These are phyloP conservation scores for Oopsacas minuta DNA, from an alignment of 37 sponge, comb jelly and placozoan genomes.

Conservation along the genomic window DNA sequence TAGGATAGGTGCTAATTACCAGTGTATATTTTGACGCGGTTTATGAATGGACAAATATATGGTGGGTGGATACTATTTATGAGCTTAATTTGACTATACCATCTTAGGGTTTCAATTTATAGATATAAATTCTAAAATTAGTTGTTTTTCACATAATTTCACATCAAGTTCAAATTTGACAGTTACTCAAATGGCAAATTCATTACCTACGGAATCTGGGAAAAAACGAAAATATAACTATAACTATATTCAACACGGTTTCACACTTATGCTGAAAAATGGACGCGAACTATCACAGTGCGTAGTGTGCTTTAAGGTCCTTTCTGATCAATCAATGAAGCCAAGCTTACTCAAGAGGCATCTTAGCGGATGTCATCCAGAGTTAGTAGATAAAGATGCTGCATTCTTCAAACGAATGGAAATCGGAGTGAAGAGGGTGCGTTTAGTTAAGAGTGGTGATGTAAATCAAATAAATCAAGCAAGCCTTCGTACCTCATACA, in stretches of 20 bases:
- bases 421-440: slow-evolving; percentile 11
- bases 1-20: slow-evolving; percentile 11
- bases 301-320: slow-evolving; percentile 17
- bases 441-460: slow-evolving; percentile 15
- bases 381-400: slow-evolving; percentile 13
- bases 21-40: slow-evolving; percentile 17
- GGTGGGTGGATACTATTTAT: neutral
- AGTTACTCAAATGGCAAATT: slow-evolving; percentile 18
- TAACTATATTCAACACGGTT: slow-evolving; percentile 19
- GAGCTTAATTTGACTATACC: slow-evolving; percentile 1
- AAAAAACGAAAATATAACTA: slow-evolving; percentile 7
- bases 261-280: slow-evolving; percentile 17
- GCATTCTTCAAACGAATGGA: slow-evolving; percentile 20
- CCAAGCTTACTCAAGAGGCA: slow-evolving; percentile 20
- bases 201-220: slow-evolving; percentile 4
- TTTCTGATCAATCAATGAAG: slow-evolving; percentile 18
- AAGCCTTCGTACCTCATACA: slow-evolving; percentile 15
- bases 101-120: slow-evolving; percentile 14
- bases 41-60: neutral
- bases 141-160: slow-evolving; percentile 12
- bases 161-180: slow-evolving; percentile 1
- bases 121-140: neutral
- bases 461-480: slow-evolving; percentile 18
- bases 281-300: slow-evolving; percentile 18
- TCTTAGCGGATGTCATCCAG: slow-evolving; percentile 20